A percentile compares a stretch with the other conserved stretches of the same genome.
phyloP scores from a whole-genome alignment of 2,888 invertebrate genomes.

The Leptopilina syphax region DNA sequence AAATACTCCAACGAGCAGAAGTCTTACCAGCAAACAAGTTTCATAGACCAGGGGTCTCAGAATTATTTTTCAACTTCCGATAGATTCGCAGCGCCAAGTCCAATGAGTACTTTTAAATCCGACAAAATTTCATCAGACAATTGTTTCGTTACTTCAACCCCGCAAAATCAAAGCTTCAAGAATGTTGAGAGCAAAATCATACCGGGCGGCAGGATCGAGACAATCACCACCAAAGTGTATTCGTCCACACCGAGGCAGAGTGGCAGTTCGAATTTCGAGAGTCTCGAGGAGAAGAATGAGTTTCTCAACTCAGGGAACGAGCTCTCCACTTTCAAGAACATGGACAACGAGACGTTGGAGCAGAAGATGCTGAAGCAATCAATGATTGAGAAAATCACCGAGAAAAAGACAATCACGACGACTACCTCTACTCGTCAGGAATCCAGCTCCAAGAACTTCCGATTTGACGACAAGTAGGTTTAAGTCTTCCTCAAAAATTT shows the following conservation, averaged over 20 bases:
- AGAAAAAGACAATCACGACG: slow-evolving; percentile 84
- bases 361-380: slow-evolving; percentile 84
- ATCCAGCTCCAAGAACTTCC: slow-evolving; percentile 78
- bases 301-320: slow-evolving; percentile 78
- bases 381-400: slow-evolving; percentile 83
- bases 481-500: neutral
- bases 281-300: slow-evolving; percentile 78
- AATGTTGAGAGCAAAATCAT: slow-evolving; percentile 78
- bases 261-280: slow-evolving; percentile 78
- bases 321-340: slow-evolving; percentile 68
- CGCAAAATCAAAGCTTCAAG: slow-evolving; percentile 64
- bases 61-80: slow-evolving; percentile 57
- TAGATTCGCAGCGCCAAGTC: slow-evolving; percentile 57
- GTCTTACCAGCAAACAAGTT: slow-evolving; percentile 54
- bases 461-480: slow-evolving; percentile 66
- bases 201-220: slow-evolving; percentile 80
- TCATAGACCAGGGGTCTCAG: slow-evolving; percentile 56
- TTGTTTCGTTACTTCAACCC: slow-evolving; percentile 41
- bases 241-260: slow-evolving; percentile 80
- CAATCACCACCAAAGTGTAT: slow-evolving; percentile 80
- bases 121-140: slow-evolving; percentile 57
- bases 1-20: slow-evolving; percentile 55
- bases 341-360: slow-evolving; percentile 78
- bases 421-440: slow-evolving; percentile 81
- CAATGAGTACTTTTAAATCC: slow-evolving; percentile 68